These are phyloP conservation scores for Ibycter americanus DNA, from an alignment of 2,797 vertebrate species.

Conservation along the genomic window DNA sequence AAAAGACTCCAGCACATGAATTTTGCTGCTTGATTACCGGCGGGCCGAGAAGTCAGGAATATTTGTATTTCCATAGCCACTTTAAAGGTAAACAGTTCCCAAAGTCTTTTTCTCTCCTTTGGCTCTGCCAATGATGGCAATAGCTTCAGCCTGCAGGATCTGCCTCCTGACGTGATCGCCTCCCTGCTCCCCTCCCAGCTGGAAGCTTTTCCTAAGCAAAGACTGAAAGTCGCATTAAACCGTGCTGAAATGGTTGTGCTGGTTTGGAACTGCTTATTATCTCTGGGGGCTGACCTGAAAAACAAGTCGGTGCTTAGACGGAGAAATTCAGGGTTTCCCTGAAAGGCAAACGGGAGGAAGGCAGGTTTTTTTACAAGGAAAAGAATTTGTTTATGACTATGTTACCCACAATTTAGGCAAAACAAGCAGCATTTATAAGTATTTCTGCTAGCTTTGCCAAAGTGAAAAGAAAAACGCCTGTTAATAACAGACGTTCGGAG, in stretches of 20 bases:
- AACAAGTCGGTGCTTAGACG: slow-evolving; percentile 27
- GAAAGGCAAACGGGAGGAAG: slow-evolving; percentile 25
- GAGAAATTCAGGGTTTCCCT: slow-evolving; percentile 45
- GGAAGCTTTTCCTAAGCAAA: slow-evolving; percentile 43
- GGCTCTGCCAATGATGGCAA: slow-evolving; percentile 7
- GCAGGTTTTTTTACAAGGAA: slow-evolving; percentile 22
- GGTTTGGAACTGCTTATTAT: slow-evolving; percentile 52
- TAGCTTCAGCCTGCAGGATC: slow-evolving; percentile 5
- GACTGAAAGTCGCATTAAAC: slow-evolving; percentile 32
- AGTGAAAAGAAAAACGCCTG: neutral
- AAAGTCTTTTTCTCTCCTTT: slow-evolving; percentile 26
- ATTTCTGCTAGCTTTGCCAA: slow-evolving; percentile 16
- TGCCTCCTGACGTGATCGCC: neutral
- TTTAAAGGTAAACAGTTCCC: slow-evolving; percentile 43
- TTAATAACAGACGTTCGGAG: slow-evolving; percentile 9
- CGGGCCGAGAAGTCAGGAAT: slow-evolving; percentile 8
- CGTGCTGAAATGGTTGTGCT: slow-evolving; percentile 36
- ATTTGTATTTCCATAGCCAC: slow-evolving; percentile 60
- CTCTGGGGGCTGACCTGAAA: slow-evolving; percentile 54
- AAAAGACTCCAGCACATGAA: neutral
- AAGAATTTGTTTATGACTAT: neutral
- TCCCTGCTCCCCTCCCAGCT: slow-evolving; percentile 24
- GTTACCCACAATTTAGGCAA: slow-evolving; percentile 28
- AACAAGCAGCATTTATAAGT: slow-evolving; percentile 22
- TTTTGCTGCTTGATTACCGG: slow-evolving; percentile 32